phyloP scores from a whole-genome alignment of 2,888 invertebrate genomes.

The Siphonodentalium dalli region DNA sequence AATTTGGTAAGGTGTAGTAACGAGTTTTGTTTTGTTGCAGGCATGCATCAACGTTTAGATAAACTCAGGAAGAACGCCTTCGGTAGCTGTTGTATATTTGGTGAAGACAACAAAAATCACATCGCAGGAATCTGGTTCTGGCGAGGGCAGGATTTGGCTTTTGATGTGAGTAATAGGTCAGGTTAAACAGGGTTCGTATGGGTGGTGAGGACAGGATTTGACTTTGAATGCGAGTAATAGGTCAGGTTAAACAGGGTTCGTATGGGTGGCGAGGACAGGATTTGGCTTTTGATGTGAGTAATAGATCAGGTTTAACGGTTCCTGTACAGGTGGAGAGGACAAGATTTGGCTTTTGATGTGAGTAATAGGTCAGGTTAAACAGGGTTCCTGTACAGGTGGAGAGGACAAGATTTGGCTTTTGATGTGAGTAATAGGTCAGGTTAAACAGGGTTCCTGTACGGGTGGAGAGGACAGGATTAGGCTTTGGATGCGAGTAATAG shows the following conservation, averaged over 20 bases:
- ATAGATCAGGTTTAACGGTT: not conserved
- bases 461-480: slow-evolving; percentile 96
- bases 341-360: slow-evolving; percentile 86
- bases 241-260: not conserved
- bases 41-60: slow-evolving; percentile 98
- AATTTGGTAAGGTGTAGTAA: no score
- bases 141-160: slow-evolving; percentile 94
- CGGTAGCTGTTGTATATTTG: slow-evolving; percentile 92
- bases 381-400: slow-evolving; percentile 72
- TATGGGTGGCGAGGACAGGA: slow-evolving; percentile 87
- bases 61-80: slow-evolving; percentile 98
- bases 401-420: slow-evolving; percentile 93
- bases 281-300: slow-evolving; percentile 79
- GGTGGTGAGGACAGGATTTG: not conserved
- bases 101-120: slow-evolving; percentile 86
- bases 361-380: slow-evolving; percentile 13
- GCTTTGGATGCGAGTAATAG: slow-evolving; percentile 80
- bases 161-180: slow-evolving; percentile 70
- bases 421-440: slow-evolving; percentile 76
- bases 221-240: slow-evolving; percentile 73
- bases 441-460: slow-evolving; percentile 97
- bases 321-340: slow-evolving; percentile 81
- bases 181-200: not conserved
- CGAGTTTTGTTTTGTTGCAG: slow-evolving; percentile 66
- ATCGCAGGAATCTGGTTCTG: slow-evolving; percentile 99